Evolutionary conservation across 2,797 vertebrate species (phyloP), one percentile per base, ranked within the genome.

Genomic region (Oophaga sylvatica): DNA sequence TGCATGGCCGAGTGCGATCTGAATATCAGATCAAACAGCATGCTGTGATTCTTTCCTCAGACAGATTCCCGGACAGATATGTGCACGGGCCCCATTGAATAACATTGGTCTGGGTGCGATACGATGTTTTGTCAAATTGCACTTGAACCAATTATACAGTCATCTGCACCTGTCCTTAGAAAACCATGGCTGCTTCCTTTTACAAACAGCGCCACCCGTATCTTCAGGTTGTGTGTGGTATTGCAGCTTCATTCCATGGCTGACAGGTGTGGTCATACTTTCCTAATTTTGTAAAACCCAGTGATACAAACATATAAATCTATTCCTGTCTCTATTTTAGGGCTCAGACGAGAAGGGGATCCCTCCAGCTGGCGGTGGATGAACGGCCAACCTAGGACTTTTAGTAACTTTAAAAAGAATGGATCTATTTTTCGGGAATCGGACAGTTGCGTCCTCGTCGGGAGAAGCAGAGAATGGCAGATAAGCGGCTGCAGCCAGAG

Each of bases 401-500:
- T 89, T 56, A 91, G 88, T 87, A 92, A 73, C 84, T 90, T 92
- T 59, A 89, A 90, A 88, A 90, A 89, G 86, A 48, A 59, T 41
- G 76, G 80, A 13, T 60, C 20, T 11, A 76, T 29, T 22, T 10
- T 53, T 20, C 26, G 0, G 12, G 62, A 35, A 35, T 35, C 85
- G 45, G 31, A 86, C 80, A 91, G 88, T 83, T 95, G 93, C 83
- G 91, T 92, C 88, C 85, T 94, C 53, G 91, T 77, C 20, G 87
- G 78, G 60, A 90, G 8, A 26, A 87, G 86, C 71, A 91, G 84
- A 59, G 91, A 90, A 83, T 57, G 86, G 91, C 82, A 87, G 67
- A 60, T 87, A 56, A 90, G 89, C 89, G 85, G 57, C 67, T 87
- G 92, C n/a, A 68, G 84, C n/a, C 85, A 90, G 57, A 91, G 91